Conservation (phyloP, 2,113 vertebrate genomes). For the Eclectus roratus region DNA sequence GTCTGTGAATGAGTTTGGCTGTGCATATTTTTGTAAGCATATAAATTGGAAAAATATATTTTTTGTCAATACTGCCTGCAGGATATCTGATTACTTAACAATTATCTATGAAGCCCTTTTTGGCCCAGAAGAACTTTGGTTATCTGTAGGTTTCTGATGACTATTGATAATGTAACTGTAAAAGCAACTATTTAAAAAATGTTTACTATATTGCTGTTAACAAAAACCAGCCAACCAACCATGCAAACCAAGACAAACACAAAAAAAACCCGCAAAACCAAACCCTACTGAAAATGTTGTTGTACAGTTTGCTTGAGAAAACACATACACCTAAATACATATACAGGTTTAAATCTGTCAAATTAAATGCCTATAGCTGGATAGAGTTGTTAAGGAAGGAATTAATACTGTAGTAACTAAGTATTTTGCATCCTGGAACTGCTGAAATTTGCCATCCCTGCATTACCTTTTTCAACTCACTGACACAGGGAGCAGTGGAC, state of each 20-base stretch:
- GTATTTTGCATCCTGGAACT: not conserved
- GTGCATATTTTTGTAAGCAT: not conserved
- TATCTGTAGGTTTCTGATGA: not conserved
- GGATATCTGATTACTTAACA: not conserved
- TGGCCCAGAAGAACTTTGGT: not conserved
- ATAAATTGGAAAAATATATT: not conserved
- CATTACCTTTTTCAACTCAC: not conserved
- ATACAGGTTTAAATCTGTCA: not conserved
- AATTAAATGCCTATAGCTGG: not conserved
- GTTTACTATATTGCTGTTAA: not conserved
- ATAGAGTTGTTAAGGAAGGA: not conserved
- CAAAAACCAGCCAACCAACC: not conserved
- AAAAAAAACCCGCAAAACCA: not conserved
- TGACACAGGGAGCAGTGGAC: not conserved
- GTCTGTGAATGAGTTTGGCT: not conserved
- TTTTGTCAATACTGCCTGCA: not conserved
- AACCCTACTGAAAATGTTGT: not conserved
- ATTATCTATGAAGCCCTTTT: not conserved
- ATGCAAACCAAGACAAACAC: not conserved
- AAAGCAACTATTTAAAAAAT: not conserved
- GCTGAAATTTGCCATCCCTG: not conserved
- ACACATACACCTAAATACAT: not conserved
- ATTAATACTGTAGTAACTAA: not conserved
- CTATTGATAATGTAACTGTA: not conserved
- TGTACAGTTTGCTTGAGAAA: not conserved